These are phyloP conservation scores for Heteropelma amictum DNA, from an alignment of 2,888 invertebrate species.

Conservation along the genomic window DNA sequence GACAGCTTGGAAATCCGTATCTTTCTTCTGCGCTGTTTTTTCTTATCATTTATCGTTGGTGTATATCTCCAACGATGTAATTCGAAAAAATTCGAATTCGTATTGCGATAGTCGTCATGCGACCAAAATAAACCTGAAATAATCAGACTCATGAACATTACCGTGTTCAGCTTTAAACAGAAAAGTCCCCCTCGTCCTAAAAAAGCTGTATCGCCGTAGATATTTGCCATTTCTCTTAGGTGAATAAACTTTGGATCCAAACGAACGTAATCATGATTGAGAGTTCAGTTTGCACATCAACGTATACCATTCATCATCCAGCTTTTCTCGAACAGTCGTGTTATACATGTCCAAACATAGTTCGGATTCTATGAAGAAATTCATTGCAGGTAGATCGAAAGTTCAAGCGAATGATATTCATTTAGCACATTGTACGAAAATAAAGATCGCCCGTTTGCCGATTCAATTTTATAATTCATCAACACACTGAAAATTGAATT, in stretches of 20 bases:
- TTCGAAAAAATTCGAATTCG: too few relatives aligned
- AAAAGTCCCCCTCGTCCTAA: too few relatives aligned
- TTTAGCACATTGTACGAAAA: not conserved
- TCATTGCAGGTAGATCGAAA: not conserved
- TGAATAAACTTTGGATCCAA: not conserved
- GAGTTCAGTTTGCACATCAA: not conserved
- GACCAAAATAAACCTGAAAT: too few relatives aligned
- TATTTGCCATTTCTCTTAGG: not conserved
- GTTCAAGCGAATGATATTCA: not conserved
- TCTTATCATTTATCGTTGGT: too few relatives aligned
- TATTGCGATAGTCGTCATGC: too few relatives aligned
- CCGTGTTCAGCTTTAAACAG: too few relatives aligned
- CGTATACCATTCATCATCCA: not conserved
- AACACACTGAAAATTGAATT: not conserved
- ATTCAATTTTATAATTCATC: conserved; percentile 6
- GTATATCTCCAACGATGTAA: too few relatives aligned
- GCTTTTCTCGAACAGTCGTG: not conserved
- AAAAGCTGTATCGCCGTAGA: not conserved
- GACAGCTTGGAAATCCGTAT: too few relatives aligned
- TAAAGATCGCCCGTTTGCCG: not conserved
- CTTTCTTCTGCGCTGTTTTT: too few relatives aligned
- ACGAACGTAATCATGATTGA: not conserved
- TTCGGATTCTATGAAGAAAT: not conserved
- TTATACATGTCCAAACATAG: not conserved
- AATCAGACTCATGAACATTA: too few relatives aligned